Base-by-base conservation (phyloP, 2,888 invertebrate species). In the Adela reaumurella region DNA sequence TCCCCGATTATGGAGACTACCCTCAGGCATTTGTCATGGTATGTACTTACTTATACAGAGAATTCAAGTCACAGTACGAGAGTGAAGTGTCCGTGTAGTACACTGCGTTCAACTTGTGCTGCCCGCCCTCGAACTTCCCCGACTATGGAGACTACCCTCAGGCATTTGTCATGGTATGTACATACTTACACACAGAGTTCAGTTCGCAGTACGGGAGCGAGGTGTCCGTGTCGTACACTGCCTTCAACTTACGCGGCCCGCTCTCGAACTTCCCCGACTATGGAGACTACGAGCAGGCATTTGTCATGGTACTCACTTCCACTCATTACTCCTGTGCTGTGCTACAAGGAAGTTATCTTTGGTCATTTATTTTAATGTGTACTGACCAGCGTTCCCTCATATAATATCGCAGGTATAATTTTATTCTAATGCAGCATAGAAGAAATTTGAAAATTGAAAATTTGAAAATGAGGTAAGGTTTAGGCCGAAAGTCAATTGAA, bases 181-280 rank as follows among this genome's bases (percentile, higher is more conserved):
- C n/a, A n/a, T n/a, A 35, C 35, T 10, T 11, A 35, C n/a, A 35
- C n/a, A 11, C 10, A 35, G 89, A 91, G 65, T 94, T 90, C 64
- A 92, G 92, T 65, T 94, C 94, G 1, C 92, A 92, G 71, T 96
- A 95, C 74, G 95, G 94, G 52, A 90, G 89, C 65, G 89, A 88
- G 67, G 87, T 86, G 53, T 92, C 92, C 72, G 89, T 92, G 63
- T 93, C 92, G 0, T 95, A 95, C 63, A 89, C 92, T 3, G 94
- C 93, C 4, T 84, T 87, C 48, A 95, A 95, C 73, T 83, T 96
- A 50, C 86, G 89, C 47, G 94, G 94, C 8, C 87, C 88, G 57
- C 91, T 91, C 11, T 87, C 86, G 19, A 90, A 90, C 65, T 95
- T 88, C 76, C 95, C 95, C 0, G 85, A 86, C 54, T 94, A 94